Conservation (phyloP, 2,797 vertebrate genomes). For the Australoheros facetus region DNA sequence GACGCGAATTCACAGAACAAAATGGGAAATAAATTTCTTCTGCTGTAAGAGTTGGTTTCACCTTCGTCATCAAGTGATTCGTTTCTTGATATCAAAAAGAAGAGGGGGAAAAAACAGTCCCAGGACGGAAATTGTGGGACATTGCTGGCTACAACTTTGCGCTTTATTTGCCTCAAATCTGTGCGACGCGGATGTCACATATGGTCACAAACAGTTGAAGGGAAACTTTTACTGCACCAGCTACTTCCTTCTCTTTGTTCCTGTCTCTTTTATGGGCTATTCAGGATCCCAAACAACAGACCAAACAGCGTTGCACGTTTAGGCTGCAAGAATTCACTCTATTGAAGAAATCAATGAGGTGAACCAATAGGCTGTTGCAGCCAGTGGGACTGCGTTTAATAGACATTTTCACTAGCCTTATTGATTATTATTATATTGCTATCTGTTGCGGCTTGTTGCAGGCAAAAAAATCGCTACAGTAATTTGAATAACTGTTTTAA, state of each 20-base stretch:
- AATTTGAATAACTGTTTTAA: slow-evolving; percentile 30
- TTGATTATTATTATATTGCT: slow-evolving; percentile 61
- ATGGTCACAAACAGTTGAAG: slow-evolving; percentile 72
- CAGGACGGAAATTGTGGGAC: background rate
- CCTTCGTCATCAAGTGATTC: background rate
- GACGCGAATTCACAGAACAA: background rate
- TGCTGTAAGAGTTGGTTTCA: background rate
- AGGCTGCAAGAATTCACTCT: slow-evolving; percentile 59
- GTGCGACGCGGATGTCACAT: slow-evolving; percentile 72
- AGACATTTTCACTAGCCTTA: slow-evolving; percentile 56
- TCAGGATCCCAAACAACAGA: slow-evolving; percentile 71
- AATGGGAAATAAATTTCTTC: background rate
- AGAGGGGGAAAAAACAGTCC: background rate
- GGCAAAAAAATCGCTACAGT: background rate
- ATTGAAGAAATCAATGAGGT: slow-evolving; percentile 66
- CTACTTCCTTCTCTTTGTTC: slow-evolving; percentile 81
- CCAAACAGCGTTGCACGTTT: slow-evolving; percentile 69
- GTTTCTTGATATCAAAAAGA: background rate
- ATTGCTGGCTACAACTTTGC: slow-evolving; percentile 26
- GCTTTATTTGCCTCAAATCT: slow-evolving; percentile 57
- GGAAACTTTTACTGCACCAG: slow-evolving; percentile 78
- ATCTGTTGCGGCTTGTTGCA: slow-evolving; percentile 36
- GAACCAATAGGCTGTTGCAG: slow-evolving; percentile 48
- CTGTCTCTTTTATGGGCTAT: slow-evolving; percentile 78
- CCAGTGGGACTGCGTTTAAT: slow-evolving; percentile 38